Conservation (phyloP, 2,113 vertebrate species). For the Proterorhinus semilunaris region DNA sequence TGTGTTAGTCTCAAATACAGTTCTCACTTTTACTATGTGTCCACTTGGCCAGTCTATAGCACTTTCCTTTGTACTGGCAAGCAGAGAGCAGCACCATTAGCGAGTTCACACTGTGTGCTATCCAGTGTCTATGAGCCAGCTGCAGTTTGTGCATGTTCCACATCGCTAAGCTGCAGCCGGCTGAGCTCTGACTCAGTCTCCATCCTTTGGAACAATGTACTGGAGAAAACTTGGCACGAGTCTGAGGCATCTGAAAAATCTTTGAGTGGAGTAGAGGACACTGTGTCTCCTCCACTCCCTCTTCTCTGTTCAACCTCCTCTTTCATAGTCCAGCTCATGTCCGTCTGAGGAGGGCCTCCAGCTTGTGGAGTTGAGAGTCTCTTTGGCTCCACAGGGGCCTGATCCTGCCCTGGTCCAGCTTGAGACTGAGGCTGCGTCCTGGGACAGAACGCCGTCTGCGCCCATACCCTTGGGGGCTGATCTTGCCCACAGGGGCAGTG, state of each 20-base stretch:
- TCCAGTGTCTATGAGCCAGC: constrained; percentile 65
- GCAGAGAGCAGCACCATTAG: constrained; percentile 61
- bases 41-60: constrained; percentile 53
- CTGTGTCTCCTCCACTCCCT: constrained; percentile 37
- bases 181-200: constrained; percentile 57
- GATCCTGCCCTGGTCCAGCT: constrained; percentile 59
- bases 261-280: constrained; percentile 48
- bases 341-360: constrained; percentile 67
- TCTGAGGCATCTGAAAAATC: constrained; percentile 71
- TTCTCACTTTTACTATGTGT: constrained; percentile 49
- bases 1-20: constrained; percentile 57
- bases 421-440: constrained; percentile 45
- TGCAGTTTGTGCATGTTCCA: constrained; percentile 45
- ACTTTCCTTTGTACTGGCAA: constrained; percentile 49
- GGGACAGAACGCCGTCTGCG: constrained; percentile 82
- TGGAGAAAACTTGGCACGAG: constrained; percentile 66
- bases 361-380: constrained; percentile 65
- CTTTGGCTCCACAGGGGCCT: constrained; percentile 63
- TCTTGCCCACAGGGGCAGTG: constrained; percentile 81
- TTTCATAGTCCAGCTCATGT: constrained; percentile 60
- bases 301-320: constrained; percentile 37
- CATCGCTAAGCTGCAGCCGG: constrained; percentile 39
- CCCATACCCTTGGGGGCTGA: constrained; percentile 89
- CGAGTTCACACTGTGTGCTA: constrained; percentile 49
- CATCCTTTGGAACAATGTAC: constrained; percentile 55